These are phyloP conservation scores for Chrysina gloriosa DNA, from an alignment of 2,888 invertebrate genomes.

Conservation along the genomic window DNA sequence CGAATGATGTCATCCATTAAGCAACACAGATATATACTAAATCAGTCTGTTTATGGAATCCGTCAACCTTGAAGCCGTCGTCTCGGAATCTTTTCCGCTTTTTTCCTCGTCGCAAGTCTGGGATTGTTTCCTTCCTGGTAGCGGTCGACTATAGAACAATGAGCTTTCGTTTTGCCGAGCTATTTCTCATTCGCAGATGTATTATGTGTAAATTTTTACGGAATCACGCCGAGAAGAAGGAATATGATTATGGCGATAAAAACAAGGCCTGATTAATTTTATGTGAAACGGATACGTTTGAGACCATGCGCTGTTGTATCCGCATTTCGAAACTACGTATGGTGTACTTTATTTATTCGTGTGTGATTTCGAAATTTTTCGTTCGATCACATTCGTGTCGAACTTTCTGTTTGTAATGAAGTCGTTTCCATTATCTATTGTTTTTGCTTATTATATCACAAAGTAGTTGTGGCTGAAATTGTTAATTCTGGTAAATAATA, in stretches of 20 bases:
- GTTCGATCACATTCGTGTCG: too few relatives aligned
- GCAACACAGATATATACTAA: too few relatives aligned
- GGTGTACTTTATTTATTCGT: not conserved
- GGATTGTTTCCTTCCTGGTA: slow-evolving; percentile 15
- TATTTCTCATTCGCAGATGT: not conserved
- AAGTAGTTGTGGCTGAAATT: too few relatives aligned
- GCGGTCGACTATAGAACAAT: slow-evolving; percentile 11
- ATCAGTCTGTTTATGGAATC: slow-evolving; percentile 17
- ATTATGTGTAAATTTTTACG: slow-evolving; percentile 30
- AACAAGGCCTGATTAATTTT: slow-evolving; percentile 12
- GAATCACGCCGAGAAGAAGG: not conserved
- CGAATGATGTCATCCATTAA: too few relatives aligned
- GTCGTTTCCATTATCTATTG: too few relatives aligned
- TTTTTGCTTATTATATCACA: too few relatives aligned
- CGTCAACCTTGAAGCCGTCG: slow-evolving; percentile 16
- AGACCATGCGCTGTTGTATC: not conserved
- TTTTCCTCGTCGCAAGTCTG: not conserved
- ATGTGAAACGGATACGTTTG: slow-evolving; percentile 26
- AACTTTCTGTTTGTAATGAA: too few relatives aligned
- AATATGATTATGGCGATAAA: slow-evolving; percentile 22
- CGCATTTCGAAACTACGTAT: not conserved
- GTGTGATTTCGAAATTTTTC: too few relatives aligned
- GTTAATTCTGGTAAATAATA: too few relatives aligned
- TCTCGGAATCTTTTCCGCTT: slow-evolving; percentile 4
- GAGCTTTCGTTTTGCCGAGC: slow-evolving; percentile 10